Evolutionary conservation across 2,113 vertebrate species (phyloP).

Genomic region (Rhabdornis inornatus): DNA sequence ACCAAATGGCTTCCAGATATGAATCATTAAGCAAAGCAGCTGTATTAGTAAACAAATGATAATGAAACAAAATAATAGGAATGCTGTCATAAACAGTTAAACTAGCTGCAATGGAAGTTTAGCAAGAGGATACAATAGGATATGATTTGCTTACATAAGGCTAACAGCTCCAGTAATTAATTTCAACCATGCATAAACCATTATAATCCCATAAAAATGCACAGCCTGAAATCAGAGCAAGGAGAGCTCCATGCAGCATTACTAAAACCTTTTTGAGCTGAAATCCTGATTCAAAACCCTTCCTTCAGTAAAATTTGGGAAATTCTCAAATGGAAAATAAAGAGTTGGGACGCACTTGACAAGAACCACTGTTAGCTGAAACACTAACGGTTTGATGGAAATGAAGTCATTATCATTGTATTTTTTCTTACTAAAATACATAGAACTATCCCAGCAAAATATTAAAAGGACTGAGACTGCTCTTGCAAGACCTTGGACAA

Average conservation of each 20-base stretch:
- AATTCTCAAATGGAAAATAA: background rate
- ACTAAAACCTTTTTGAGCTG: background rate
- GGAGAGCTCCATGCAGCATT: background rate
- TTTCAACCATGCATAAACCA: background rate
- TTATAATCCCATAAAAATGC: background rate
- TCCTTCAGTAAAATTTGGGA: background rate
- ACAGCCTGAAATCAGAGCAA: background rate
- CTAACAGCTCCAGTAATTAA: constrained; percentile 6
- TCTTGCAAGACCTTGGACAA: background rate
- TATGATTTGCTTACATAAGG: background rate
- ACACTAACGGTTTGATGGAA: background rate
- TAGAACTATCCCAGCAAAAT: background rate
- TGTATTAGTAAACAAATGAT: constrained; percentile 13
- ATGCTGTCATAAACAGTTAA: background rate
- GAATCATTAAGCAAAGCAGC: background rate
- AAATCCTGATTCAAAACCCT: background rate
- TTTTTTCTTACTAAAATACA: background rate
- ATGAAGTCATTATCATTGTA: background rate
- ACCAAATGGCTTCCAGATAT: background rate
- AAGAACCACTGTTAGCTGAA: background rate
- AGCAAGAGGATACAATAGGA: background rate
- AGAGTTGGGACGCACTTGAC: background rate
- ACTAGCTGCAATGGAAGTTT: background rate
- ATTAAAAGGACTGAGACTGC: background rate
- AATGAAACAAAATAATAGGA: constrained; percentile 7